phyloP scores from a whole-genome alignment of 2,113 vertebrate species.

The Corvus hawaiiensis region DNA sequence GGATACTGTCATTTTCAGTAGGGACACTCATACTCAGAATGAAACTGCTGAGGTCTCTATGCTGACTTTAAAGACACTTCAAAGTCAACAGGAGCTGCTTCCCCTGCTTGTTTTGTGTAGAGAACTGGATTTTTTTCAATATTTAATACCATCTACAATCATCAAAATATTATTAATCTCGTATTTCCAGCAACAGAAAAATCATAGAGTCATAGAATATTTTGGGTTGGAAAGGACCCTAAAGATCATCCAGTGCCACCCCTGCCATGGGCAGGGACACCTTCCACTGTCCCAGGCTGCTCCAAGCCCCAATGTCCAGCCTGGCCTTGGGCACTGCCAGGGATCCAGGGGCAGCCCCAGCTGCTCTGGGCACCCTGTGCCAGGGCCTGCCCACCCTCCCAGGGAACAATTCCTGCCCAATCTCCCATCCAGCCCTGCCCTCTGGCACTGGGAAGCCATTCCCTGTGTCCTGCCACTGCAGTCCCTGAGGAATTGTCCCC shows the following conservation, averaged over 20 bases:
- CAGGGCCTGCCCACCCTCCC: not conserved
- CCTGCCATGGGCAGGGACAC: not conserved
- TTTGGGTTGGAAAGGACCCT: not conserved
- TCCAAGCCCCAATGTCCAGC: not conserved
- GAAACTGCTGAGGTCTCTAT: not conserved
- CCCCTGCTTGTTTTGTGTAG: not conserved
- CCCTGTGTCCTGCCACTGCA: rapidly evolving
- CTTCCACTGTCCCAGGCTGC: not conserved
- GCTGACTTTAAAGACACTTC: not conserved
- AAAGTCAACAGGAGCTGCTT: not conserved
- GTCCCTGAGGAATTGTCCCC: not conserved
- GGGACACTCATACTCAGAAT: not conserved
- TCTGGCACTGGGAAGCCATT: not conserved
- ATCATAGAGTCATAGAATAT: not conserved
- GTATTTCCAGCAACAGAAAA: not conserved
- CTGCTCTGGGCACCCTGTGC: not conserved
- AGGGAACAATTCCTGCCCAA: not conserved
- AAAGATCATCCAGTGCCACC: rapidly evolving
- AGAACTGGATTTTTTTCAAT: not conserved
- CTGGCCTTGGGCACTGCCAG: not conserved
- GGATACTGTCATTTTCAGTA: not conserved
- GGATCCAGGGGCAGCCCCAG: not conserved
- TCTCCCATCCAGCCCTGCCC: rapidly evolving
- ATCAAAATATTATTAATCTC: not conserved
- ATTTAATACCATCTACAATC: not conserved